phyloP scores from a whole-genome alignment of 2,113 vertebrate species.

The Hepsetus odoe region DNA sequence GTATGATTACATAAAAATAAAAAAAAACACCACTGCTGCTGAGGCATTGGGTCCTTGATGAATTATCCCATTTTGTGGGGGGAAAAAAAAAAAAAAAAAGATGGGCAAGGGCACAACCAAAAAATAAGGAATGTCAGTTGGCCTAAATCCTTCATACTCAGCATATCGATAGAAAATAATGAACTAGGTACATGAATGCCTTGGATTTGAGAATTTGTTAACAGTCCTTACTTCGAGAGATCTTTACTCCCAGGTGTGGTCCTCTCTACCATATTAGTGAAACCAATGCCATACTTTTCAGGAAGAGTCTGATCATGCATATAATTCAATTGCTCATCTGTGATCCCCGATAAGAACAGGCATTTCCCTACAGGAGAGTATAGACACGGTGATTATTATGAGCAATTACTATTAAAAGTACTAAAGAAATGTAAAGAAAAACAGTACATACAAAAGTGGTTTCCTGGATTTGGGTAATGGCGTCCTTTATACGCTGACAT shows the following conservation, averaged over 20 bases:
- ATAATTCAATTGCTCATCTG: constrained; percentile 89
- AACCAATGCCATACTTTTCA: constrained; percentile 91
- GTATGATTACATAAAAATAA: too few species aligned
- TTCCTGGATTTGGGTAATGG: constrained; percentile 98
- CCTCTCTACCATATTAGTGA: constrained; percentile 98
- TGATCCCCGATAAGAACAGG: constrained; percentile 92
- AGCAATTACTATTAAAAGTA: not conserved
- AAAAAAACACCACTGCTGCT: too few species aligned
- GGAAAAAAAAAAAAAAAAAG: too few species aligned
- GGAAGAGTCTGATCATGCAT: constrained; percentile 91
- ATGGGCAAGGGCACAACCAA: too few species aligned
- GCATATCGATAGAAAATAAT: too few species aligned
- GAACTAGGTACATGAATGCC: not conserved
- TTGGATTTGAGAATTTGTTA: not conserved
- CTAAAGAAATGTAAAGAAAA: constrained; percentile 10
- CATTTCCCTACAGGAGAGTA: constrained; percentile 86
- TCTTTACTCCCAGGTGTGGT: constrained; percentile 98
- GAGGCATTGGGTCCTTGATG: too few species aligned
- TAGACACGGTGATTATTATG: not conserved
- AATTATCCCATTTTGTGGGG: too few species aligned
- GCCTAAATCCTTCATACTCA: too few species aligned
- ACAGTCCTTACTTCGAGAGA: constrained; percentile 83
- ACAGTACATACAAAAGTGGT: constrained; percentile 92
- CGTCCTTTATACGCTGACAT: constrained; percentile 97
- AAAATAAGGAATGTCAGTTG: too few species aligned